Base-by-base conservation (phyloP, 2,797 vertebrate genomes). In the Dipus sagitta region DNA sequence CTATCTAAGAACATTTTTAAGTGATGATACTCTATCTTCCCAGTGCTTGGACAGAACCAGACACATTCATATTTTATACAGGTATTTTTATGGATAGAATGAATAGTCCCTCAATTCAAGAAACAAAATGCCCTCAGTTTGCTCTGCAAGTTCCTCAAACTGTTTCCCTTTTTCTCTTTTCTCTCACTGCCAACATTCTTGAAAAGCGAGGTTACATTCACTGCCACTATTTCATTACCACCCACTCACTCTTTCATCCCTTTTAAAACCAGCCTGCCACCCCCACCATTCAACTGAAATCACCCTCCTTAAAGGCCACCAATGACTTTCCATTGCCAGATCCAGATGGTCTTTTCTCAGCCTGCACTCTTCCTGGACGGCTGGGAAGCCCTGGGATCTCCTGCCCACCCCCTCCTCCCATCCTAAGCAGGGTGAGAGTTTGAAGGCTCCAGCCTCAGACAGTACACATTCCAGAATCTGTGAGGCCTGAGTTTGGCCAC, bases 171-270 rank as follows among this genome's bases (percentile, higher is more conserved):
- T 88, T 62, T 84, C 58, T 91, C 64, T 62, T 88, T 86, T 47
- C 38, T 93, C 9, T 88, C 42, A 42, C 38, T 42, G 85, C 75
- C 93, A 75, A 42, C 79, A 34, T 90, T 91, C 89, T 79, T 95
- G 67, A 89, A 88, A 92, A 52, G 85, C 38, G 60, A 92, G 30
- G n/a, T 64, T 65, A 18, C 12, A 10, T 54, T 80, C 76, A 38
- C 26, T 30, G 60, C 68, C 76, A 32, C 76, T 23, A 42, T 64
- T 84, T 88, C n/a, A 67, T 84, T 52, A 62, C 88, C 67, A 34
- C 34, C 58, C 90, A 74, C 90, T 82, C 72, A 24, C 26, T 86
- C 84, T 83, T 83, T 93, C 80, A 81, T 68, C 68, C 82, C 64
- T 58, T 83, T 78, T 88, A 67, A 86, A 75, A 82, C 74, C 60